Evolutionary conservation across 2,888 invertebrate species (phyloP), one percentile per base, ranked within the genome.

Genomic region (Hirtodrosophila histrioides): DNA sequence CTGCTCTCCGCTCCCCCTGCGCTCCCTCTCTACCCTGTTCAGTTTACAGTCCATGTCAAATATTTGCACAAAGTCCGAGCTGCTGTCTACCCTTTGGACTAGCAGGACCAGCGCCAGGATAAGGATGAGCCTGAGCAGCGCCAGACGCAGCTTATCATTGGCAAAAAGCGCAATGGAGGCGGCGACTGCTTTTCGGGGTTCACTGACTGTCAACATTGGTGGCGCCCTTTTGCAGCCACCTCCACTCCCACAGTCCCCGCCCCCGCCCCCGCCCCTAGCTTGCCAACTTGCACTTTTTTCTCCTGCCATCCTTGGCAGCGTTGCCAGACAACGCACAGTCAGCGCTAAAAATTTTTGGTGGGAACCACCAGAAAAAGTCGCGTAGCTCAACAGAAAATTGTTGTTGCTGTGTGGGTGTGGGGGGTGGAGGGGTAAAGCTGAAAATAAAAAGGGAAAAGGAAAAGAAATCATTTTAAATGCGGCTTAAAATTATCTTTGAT

Each of bases 401-500:
- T 48, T 45, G 24, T 17, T 17, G 17, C 17, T 17, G 17, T 17
- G 17, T 17, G 37, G n/a, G n/a, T n/a, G n/a, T n/a, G n/a, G n/a
- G n/a, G n/a, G n/a, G n/a, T n/a, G n/a, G n/a, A n/a, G n/a, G 11
- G 56, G 24, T 36, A 17, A 11, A 6, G n/a, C 31, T 9, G 10
- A 11, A 4, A 39, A 3, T 9, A 9, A 11, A 23, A 17, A 9
- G 43, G 36, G 40, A 41, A 50, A 53, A 69, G 46, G 69, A 54
- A 65, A 76, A 66, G 75, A 86, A 82, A 82, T 86, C 70, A 83
- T 86, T 86, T 82, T 83, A 82, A 86, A 82, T 86, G 82, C 82
- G 82, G 86, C 82, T 86, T 82, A 82, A 82, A 82, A 82, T 86
- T 83, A 82, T 82, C 80, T 82, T 82, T 82, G 86, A 82, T 82